Conservation (phyloP, 2,888 invertebrate species). For the Agriopis aurantiaria region DNA sequence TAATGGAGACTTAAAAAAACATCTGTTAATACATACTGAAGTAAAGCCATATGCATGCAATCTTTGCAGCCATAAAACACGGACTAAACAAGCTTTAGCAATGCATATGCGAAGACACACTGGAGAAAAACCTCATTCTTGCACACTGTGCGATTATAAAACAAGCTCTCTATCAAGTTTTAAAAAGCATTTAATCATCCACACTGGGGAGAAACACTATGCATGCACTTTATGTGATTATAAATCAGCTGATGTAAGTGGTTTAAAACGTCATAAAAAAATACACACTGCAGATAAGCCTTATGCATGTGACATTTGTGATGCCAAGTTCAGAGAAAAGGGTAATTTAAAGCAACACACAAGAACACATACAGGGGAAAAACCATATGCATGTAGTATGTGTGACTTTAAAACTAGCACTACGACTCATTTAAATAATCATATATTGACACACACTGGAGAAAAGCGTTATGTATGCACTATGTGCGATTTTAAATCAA, state of each 20-base stretch:
- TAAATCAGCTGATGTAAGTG: neutral
- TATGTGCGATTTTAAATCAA: neutral
- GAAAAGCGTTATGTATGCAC: neutral
- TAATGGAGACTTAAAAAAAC: neutral
- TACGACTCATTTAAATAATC: neutral
- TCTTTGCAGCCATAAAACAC: neutral
- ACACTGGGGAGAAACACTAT: neutral
- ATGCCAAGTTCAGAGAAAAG: neutral
- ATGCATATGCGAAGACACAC: neutral
- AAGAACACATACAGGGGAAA: neutral
- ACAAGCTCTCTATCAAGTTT: neutral
- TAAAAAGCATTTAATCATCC: neutral
- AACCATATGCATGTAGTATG: neutral
- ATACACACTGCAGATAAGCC: neutral
- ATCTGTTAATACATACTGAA: neutral
- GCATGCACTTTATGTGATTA: neutral
- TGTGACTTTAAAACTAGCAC: neutral
- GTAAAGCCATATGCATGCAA: neutral
- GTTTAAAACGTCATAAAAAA: conserved; percentile 1
- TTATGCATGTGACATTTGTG: neutral
- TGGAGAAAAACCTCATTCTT: neutral
- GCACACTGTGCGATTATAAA: neutral
- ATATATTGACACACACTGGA: conserved; percentile 1
- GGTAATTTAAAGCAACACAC: neutral
- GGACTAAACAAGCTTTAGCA: neutral